Percentiles rank a stretch among this genome's conserved stretches.
Conservation (phyloP, 2,797 vertebrate genomes). For the Urocyon cinereoargenteus region DNA sequence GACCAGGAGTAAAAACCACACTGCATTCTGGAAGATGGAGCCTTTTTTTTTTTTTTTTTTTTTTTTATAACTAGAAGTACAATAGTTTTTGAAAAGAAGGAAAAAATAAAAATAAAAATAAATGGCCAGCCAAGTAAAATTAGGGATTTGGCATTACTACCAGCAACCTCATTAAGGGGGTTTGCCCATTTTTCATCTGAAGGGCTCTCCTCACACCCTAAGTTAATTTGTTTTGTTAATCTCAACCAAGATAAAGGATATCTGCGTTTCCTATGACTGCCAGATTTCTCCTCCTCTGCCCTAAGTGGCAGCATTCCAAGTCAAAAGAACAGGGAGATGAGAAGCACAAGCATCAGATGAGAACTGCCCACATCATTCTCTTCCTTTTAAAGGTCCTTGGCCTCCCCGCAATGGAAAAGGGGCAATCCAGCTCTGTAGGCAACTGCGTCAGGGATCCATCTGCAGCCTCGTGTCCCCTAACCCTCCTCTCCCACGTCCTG, state of each 20-base stretch:
- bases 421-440: not conserved
- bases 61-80: not conserved
- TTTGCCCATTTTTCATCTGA: conserved; percentile 21
- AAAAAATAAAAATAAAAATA: not conserved
- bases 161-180: not conserved
- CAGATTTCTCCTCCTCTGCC: not conserved
- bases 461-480: not conserved
- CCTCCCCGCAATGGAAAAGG: not conserved
- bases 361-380: not conserved
- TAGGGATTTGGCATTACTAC: not conserved
- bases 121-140: not conserved
- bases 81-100: conserved; percentile 29
- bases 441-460: not conserved
- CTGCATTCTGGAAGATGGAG: not conserved
- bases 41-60: not conserved
- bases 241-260: not conserved
- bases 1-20: conserved; percentile 63
- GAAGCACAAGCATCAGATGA: not conserved
- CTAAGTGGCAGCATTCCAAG: not conserved
- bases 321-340: not conserved
- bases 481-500: not conserved
- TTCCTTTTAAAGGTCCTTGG: not conserved
- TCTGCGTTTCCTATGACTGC: not conserved
- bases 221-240: conserved; percentile 58
- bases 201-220: not conserved